Percentiles rank a stretch among this genome's conserved stretches.
Conservation (phyloP, 2,888 invertebrate genomes). For the Lamellibrachia columna region DNA sequence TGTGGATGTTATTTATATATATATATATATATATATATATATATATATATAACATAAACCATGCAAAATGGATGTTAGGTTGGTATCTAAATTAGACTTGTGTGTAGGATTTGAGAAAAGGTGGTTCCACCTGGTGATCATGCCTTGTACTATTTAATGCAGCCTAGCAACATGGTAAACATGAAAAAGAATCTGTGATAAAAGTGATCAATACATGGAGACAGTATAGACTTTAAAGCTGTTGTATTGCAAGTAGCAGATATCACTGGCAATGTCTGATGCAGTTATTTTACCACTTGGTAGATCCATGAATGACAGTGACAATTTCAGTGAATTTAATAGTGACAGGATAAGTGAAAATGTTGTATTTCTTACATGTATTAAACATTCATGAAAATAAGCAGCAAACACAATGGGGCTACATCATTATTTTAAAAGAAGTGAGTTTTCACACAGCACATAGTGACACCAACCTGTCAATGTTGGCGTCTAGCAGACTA, state of each 20-base stretch:
- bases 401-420: no score
- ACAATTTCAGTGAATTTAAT: not conserved
- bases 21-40: no score
- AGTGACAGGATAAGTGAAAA: not conserved
- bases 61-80: no score
- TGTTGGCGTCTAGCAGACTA: slow-evolving; percentile 57
- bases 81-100: not conserved
- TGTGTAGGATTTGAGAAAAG: no score
- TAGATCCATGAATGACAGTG: not conserved
- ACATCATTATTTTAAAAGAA: not conserved
- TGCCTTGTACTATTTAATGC: not conserved
- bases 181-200: not conserved
- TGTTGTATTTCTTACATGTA: no score
- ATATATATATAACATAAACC: not conserved
- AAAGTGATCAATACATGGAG: not conserved
- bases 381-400: no score
- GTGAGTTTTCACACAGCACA: not conserved
- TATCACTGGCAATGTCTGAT: not conserved
- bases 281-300: not conserved
- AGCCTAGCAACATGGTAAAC: not conserved
- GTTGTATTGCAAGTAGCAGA: not conserved
- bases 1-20: no score
- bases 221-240: not conserved
- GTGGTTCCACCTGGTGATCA: not conserved
- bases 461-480: slow-evolving; percentile 45